Conservation (phyloP, 2,797 vertebrate genomes). For the Enteromius afrohamiltoni region DNA sequence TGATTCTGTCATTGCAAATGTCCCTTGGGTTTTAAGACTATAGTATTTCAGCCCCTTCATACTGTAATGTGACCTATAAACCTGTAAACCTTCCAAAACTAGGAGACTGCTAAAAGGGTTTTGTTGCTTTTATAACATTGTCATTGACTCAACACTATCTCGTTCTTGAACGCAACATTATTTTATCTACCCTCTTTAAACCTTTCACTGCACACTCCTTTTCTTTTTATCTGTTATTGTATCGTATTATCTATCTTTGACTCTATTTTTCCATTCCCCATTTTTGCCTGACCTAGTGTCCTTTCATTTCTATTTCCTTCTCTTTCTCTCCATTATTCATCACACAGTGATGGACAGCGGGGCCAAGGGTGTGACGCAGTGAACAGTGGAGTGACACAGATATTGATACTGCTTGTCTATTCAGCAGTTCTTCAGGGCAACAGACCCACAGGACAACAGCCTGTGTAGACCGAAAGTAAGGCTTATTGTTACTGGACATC, state of each 20-base stretch:
- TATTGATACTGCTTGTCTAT: slow-evolving; percentile 46
- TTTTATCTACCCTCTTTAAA: slow-evolving; percentile 23
- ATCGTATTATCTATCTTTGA: slow-evolving; percentile 39
- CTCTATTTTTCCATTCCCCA: slow-evolving; percentile 27
- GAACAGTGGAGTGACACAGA: slow-evolving; percentile 38
- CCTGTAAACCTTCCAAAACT: slow-evolving; percentile 6
- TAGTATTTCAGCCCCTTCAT: slow-evolving; percentile 9
- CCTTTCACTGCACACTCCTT: neutral
- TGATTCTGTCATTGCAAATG: neutral
- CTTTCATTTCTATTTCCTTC: slow-evolving; percentile 28
- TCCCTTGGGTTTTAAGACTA: neutral
- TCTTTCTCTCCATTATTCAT: slow-evolving; percentile 46
- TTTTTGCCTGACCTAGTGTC: slow-evolving; percentile 32
- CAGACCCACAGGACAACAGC: slow-evolving; percentile 42
- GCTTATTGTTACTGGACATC: neutral
- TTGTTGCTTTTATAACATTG: slow-evolving; percentile 5
- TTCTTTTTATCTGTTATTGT: slow-evolving; percentile 8
- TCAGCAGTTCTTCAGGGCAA: slow-evolving; percentile 20
- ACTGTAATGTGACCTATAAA: slow-evolving; percentile 6
- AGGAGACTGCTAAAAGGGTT: neutral
- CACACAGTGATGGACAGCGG: slow-evolving; percentile 43
- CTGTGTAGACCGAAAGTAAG: slow-evolving; percentile 22
- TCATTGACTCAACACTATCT: neutral
- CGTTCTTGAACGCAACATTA: neutral
- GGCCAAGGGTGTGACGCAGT: slow-evolving; percentile 22